phyloP scores from a whole-genome alignment of 2,113 vertebrate genomes.

The Cyprinodon brontotheroides region DNA sequence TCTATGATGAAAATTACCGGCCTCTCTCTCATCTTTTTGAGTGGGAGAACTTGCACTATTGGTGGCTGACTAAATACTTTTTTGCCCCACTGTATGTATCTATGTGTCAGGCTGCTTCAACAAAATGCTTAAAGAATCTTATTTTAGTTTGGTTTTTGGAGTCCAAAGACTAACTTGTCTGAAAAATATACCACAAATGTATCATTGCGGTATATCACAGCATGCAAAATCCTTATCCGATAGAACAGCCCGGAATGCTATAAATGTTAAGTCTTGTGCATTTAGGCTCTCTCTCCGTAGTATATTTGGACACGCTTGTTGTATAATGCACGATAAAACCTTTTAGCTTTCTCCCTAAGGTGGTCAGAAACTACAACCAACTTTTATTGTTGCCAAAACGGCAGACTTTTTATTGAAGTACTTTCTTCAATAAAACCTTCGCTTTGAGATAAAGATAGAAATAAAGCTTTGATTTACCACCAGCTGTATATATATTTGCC shows the following conservation, averaged over 20 bases:
- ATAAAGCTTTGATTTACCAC: no score
- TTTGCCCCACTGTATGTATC: not conserved
- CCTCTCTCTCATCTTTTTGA: no score
- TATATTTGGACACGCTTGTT: not conserved
- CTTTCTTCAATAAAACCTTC: no score
- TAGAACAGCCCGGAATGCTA: not conserved
- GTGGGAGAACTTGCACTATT: no score
- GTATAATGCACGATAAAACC: not conserved
- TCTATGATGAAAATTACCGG: no score
- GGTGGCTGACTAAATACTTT: no score
- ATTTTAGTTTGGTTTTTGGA: not conserved
- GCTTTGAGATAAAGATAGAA: no score
- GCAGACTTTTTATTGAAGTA: no score
- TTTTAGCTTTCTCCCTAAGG: not conserved
- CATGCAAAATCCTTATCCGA: not conserved
- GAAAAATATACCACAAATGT: not conserved
- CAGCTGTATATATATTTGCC: no score
- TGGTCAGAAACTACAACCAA: not conserved
- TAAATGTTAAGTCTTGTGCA: not conserved
- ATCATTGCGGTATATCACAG: not conserved
- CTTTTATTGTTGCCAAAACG: no score
- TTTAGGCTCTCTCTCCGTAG: not conserved
- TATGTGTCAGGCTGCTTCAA: not conserved
- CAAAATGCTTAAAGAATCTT: not conserved
- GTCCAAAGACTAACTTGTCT: not conserved